Evolutionary conservation across 2,888 invertebrate species (phyloP), one percentile per base, ranked within the genome.

Genomic region (Stratiomys singularior): DNA sequence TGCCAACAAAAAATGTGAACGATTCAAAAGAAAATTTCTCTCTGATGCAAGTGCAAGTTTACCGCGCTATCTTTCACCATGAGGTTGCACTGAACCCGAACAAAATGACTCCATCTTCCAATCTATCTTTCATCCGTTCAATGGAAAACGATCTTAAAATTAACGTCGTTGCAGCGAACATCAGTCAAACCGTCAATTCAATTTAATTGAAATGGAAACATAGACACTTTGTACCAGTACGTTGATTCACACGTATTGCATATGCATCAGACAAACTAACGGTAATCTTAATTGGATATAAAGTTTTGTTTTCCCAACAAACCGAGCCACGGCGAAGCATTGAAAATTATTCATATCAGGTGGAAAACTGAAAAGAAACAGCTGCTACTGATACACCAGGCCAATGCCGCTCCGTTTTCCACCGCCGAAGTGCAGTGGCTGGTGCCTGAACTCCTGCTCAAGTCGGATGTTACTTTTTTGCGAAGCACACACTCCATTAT

Each of bases 251-350:
- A 60, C 23, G 60, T 37, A 37, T 52, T 27, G 44, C 44, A 67
- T 67, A 67, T 44, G 23, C 44, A 67, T 11, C 44, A 52, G 72
- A n/a, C 56, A 56, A 37, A 27, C 27, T 27, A 27, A 71, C 71
- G 58, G 74, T 44, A 58, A 74, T 37, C 60, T 74, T 74, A 74
- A 74, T 74, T 74, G 74, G 58, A 74, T 60, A 60, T 58, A 58
- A 74, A 74, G 37, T 60, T 60, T 60, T 74, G 58, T 74, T 46
- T 69, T 69, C 47, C 18, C 69, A 44, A 21, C 69, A 46, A 47
- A 23, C 7, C 23, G 23, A 25, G 60, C 23, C 13, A 25, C 46
- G 7, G 30, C 7, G 44, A 67, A 44, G 44, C 67, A 67, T 67
- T 67, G 67, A 67, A 67, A 67, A 67, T 67, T 67, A 67, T 67